Percentiles rank a stretch among this genome's conserved stretches.
phyloP scores from a whole-genome alignment of 2,113 vertebrate species.

The Centropristis striata region DNA sequence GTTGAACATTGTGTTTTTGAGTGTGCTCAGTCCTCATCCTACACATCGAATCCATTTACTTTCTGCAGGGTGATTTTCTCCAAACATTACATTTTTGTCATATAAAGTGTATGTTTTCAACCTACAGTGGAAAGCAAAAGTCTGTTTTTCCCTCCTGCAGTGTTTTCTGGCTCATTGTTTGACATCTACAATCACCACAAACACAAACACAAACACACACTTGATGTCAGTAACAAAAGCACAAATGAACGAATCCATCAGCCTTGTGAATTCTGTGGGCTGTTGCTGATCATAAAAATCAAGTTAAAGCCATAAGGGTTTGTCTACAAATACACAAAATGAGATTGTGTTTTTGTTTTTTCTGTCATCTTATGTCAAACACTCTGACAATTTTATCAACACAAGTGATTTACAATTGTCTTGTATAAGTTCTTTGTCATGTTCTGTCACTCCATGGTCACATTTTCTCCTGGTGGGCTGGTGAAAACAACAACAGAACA shows the following conservation, averaged over 20 bases:
- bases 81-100: background rate
- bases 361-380: conserved; percentile 5
- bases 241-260: background rate
- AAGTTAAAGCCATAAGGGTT: background rate
- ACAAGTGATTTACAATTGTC: background rate
- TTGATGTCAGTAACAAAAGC: background rate
- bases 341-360: background rate
- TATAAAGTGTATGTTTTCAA: background rate
- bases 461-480: background rate
- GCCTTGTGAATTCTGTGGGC: background rate
- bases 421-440: background rate
- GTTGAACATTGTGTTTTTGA: background rate
- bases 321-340: background rate
- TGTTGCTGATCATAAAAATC: background rate
- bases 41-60: conserved; percentile 1
- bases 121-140: background rate
- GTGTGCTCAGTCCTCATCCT: conserved; percentile 10
- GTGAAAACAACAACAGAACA: conserved; percentile 11
- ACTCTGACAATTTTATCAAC: background rate
- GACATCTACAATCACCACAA: background rate
- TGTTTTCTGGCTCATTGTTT: background rate
- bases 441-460: conserved; percentile 19
- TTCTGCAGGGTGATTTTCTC: background rate
- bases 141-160: background rate
- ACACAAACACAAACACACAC: no score